Percentiles rank a stretch among this genome's conserved stretches.
Conservation (phyloP, 2,888 invertebrate genomes). For the Norana najaformis region DNA sequence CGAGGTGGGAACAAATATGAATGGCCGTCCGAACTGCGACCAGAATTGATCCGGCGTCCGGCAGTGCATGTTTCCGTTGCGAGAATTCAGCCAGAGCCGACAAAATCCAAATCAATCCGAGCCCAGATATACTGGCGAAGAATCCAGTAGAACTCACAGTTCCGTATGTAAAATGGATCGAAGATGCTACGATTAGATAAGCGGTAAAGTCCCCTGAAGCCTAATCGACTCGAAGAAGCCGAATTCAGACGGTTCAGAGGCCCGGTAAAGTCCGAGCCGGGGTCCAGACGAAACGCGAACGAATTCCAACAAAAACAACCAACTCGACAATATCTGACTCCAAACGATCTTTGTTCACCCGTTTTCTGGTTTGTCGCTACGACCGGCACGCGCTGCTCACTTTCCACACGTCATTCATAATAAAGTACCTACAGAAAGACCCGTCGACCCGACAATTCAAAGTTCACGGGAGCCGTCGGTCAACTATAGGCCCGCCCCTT, state of each 20-base stretch:
- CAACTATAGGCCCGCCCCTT: not conserved
- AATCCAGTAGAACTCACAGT: not conserved
- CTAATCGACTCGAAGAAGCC: not conserved
- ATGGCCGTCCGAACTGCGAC: not conserved
- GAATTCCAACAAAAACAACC: not conserved
- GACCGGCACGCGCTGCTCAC: too few relatives aligned
- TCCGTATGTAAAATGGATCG: not conserved
- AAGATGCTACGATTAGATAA: not conserved
- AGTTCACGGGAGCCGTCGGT: not conserved
- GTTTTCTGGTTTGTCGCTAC: too few relatives aligned
- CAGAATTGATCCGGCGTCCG: not conserved
- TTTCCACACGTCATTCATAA: too few relatives aligned
- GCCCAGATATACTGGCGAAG: not conserved
- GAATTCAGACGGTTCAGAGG: too few relatives aligned
- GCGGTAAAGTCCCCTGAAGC: not conserved
- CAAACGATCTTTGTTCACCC: not conserved
- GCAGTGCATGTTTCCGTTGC: not conserved
- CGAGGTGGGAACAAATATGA: not conserved
- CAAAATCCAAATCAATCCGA: not conserved
- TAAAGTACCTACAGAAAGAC: not conserved
- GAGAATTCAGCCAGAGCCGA: not conserved
- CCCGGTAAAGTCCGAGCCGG: not conserved
- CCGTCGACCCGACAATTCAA: not conserved
- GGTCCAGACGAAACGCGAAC: not conserved
- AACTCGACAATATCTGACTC: not conserved